Base-by-base conservation (phyloP, 2,113 vertebrate genomes). In the Macquaria australasica region DNA sequence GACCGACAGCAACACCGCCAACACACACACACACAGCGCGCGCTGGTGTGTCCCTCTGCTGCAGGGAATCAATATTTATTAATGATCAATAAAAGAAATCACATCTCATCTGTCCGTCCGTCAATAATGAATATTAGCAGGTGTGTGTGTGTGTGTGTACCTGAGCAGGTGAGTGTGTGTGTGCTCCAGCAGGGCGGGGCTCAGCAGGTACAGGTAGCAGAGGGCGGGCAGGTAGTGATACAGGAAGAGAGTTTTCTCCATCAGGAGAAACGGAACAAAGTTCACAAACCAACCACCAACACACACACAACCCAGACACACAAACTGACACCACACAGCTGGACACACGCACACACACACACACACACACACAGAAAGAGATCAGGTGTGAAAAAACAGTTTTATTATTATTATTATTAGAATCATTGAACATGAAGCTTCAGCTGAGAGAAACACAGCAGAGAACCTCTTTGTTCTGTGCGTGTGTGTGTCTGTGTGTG, bases 211-310 rank as follows among this genome's bases (percentile, higher is more conserved):
- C 79, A 94, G 90, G 86, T 82, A 88, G 50, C 85, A 88, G 96
- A 94, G 96, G 84, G 80, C 98, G 84, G 97, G 95, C 95, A 74
- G 97, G 97, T 90, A 89, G 91, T 89, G 91, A 84, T 81, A 89
- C 67, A 95, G 69, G 89, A 95, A 98, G 94, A 15, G 86, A 87
- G 90, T 93, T 59, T 92, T 93, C 3, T 94, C 96, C 0, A 87
- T 98, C 82, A 97, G 76, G 10, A 94, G 79, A 62, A 95, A 95
- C 1, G 94, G 94, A 3, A 92, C 11, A 0, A 94, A 89, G 79
- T 95, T 95, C 28, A 93, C 85, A 11, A 76, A 6, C 93, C 93
- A 95, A 2, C 93, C 77, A 90, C 97, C 77, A 62, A 91, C 73
- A 96, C 92, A 98, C 90, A 97, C 95, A 1, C 96, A 96, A 0